phyloP scores from a whole-genome alignment of 1,140 invertebrate species.

The Steinernema feltiae region DNA sequence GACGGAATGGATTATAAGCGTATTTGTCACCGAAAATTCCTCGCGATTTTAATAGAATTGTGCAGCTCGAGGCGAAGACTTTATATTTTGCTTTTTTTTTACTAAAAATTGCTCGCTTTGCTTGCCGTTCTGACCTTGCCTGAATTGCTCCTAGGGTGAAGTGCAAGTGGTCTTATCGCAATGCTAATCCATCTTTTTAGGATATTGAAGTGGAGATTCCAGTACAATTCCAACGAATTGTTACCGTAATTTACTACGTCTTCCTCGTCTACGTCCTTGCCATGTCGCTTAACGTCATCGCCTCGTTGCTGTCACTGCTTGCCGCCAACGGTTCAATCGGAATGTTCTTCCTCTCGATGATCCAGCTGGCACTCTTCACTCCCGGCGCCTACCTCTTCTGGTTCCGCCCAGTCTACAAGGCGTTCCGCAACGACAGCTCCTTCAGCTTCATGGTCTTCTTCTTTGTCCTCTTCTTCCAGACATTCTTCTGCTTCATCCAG shows the following conservation, averaged over 20 bases:
- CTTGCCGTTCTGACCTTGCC: too few species aligned
- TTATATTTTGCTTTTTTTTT: too few species aligned
- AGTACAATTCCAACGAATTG: conserved; percentile 88
- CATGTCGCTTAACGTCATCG: conserved; percentile 77
- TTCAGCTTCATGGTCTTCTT: conserved; percentile 99
- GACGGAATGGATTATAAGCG: too few species aligned
- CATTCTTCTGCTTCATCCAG: conserved; percentile 79
- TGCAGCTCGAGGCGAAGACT: too few species aligned
- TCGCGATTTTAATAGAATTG: too few species aligned
- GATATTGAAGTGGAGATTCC: conserved; percentile 99
- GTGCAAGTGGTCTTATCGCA: too few species aligned
- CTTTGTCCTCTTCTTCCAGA: conserved; percentile 97
- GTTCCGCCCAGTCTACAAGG: conserved; percentile 78
- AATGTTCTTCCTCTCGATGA: conserved; percentile 79
- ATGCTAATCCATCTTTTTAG: conserved; percentile 40
- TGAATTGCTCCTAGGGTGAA: too few species aligned
- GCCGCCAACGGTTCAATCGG: conserved; percentile 66
- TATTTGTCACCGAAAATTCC: too few species aligned
- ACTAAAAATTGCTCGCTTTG: too few species aligned
- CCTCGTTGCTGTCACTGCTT: conserved; percentile 69
- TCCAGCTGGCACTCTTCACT: conserved; percentile 84
- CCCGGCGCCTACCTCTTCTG: conserved; percentile 96
- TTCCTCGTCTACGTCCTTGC: conserved; percentile 86
- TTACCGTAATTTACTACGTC: conserved; percentile 84
- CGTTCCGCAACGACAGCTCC: conserved; percentile 79